These are phyloP conservation scores for Vombatus ursinus DNA, from an alignment of 2,113 vertebrate species.

Conservation along the genomic window DNA sequence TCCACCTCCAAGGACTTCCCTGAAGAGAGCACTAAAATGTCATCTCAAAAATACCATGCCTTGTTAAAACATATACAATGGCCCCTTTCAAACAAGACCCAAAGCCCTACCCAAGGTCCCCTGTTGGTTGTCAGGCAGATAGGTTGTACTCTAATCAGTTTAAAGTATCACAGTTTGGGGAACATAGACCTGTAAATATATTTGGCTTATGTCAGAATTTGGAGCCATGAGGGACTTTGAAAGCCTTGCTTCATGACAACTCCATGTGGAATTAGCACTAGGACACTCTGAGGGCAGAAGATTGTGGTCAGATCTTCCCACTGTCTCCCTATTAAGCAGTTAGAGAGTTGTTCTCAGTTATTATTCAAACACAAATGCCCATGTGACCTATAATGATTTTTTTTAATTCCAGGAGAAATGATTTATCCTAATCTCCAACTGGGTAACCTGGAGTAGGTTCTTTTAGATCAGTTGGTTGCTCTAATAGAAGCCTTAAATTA, in stretches of 20 bases:
- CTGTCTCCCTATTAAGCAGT: background rate
- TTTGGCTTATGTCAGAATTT: background rate
- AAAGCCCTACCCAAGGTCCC: background rate
- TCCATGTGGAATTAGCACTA: background rate
- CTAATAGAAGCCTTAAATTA: background rate
- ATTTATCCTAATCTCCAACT: background rate
- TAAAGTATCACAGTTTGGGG: background rate
- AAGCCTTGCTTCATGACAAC: background rate
- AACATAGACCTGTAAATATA: background rate
- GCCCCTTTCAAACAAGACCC: background rate
- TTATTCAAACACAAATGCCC: background rate
- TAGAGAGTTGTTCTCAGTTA: background rate
- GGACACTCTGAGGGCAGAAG: background rate
- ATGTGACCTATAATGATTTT: slow-evolving; percentile 11
- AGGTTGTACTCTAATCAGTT: background rate
- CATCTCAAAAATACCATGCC: slow-evolving; percentile 1
- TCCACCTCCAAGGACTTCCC: background rate
- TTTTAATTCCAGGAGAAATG: background rate
- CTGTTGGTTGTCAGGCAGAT: background rate
- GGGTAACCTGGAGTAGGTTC: background rate
- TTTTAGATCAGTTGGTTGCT: background rate
- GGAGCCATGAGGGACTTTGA: background rate
- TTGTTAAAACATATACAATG: slow-evolving; percentile 42
- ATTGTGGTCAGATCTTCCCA: background rate
- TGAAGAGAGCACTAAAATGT: background rate